Conservation (phyloP, 2,797 vertebrate species). For the Etheostoma perlongum region DNA sequence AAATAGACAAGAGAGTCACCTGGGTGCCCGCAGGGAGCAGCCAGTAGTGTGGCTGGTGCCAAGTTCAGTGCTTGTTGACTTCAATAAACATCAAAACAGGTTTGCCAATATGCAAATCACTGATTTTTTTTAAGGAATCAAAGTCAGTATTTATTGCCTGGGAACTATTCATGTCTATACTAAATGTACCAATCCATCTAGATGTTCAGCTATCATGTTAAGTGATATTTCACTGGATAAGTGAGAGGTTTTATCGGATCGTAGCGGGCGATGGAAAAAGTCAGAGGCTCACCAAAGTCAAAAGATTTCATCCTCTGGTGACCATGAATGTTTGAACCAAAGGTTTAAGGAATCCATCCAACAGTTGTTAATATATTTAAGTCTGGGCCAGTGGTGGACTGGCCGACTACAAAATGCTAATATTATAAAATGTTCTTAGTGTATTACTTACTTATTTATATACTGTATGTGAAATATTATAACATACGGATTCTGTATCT, state of each 20-base stretch:
- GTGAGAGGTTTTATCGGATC: too few species aligned
- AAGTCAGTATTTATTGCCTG: neutral
- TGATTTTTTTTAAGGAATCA: neutral
- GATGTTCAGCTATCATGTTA: too few species aligned
- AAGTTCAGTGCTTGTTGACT: neutral
- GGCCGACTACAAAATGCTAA: neutral
- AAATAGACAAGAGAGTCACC: conserved; percentile 49
- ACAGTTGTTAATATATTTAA: too few species aligned
- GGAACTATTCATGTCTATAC: neutral
- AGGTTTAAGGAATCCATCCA: too few species aligned
- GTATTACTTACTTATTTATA: too few species aligned
- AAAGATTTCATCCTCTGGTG: neutral
- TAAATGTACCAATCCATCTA: neutral
- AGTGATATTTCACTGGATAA: neutral
- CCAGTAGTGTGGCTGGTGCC: neutral
- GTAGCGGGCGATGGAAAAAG: too few species aligned
- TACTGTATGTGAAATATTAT: too few species aligned
- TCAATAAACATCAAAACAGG: too few species aligned
- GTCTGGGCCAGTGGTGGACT: too few species aligned
- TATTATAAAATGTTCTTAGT: neutral
- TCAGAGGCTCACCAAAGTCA: neutral
- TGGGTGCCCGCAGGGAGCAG: conserved; percentile 15
- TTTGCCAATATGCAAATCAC: neutral
- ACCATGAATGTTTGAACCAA: neutral
- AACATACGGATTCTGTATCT: too few species aligned